Conservation (phyloP, 2,797 vertebrate species). For the Mormyrus proboscirostris region DNA sequence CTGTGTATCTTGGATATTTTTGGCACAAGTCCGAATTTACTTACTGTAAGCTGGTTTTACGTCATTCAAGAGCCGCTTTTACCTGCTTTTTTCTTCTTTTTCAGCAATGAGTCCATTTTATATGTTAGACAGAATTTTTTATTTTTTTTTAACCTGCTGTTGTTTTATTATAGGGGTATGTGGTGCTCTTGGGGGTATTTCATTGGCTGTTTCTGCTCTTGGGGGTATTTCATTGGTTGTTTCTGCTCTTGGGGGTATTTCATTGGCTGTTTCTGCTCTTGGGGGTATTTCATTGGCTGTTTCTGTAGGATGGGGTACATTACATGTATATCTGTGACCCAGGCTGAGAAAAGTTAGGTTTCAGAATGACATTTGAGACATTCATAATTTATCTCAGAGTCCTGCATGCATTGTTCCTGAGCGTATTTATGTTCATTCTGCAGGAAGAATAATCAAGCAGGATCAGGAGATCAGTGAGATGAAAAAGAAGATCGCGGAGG, state of each 20-base stretch:
- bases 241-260: background rate
- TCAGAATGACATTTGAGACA: background rate
- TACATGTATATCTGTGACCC: background rate
- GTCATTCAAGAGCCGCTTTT: background rate
- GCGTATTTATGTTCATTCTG: background rate
- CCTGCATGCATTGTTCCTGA: background rate
- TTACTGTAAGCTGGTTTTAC: background rate
- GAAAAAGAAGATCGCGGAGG: constrained; percentile 74
- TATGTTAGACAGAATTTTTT: background rate
- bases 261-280: background rate
- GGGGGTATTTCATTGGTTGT: background rate
- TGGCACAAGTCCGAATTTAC: background rate
- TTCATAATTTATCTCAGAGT: background rate
- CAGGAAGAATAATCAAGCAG: constrained; percentile 68
- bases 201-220: background rate
- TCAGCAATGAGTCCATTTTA: background rate
- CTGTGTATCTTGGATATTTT: background rate
- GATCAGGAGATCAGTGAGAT: constrained; percentile 70
- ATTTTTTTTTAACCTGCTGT: background rate
- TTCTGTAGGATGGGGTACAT: background rate
- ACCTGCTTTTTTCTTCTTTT: background rate
- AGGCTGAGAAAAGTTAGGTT: background rate
- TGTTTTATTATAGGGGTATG: background rate
- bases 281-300: background rate
- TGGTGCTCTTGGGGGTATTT: background rate